Evolutionary conservation across 2,797 vertebrate genomes (phyloP), one percentile per base, ranked within the genome.

Genomic region (Typhlichthys eigenmanni): DNA sequence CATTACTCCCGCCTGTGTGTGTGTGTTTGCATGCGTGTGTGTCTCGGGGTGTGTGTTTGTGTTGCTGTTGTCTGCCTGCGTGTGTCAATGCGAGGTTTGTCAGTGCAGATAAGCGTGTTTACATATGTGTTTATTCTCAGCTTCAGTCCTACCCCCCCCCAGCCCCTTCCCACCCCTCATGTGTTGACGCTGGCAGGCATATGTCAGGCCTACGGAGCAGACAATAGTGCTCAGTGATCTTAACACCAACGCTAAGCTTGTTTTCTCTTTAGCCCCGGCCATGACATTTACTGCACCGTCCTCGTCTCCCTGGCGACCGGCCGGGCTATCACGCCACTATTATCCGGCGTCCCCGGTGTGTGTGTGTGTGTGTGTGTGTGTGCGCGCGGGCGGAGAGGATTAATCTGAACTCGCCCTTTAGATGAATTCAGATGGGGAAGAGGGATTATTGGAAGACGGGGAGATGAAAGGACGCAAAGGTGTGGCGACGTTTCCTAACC

Each of bases 181-280:
- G 24, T 29, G 24, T 29, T 29, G 24, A 78, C 64, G 83, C 85
- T 80, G 79, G 13, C 76, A 11, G 58, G 43, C 87, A 84, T 89
- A 86, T 86, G 85, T 88, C 85, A 87, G 60, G 64, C 82, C 86
- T 80, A 84, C 76, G 77, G 88, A 76, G 85, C 64, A 6, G 17
- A 79, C 82, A 79, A 68, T 69, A 66, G 75, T 54, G 61, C 78
- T 71, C 80, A 51, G 72, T 84, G 87, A 88, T 89, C 81, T 88
- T 69, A 78, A 85, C 85, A 72, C 70, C 78, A 48, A 80, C 66
- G 58, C 76, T 74, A 82, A 85, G 78, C 79, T 82, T 88, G 83
- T 87, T 88, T 87, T 87, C 79, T 82, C 76, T 88, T 89, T 87
- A 87, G 81, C 88, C 83, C 76, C 7, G 68, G 81, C 76, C 79